These are phyloP conservation scores for Neoaliturus tenellus DNA, from an alignment of 2,888 invertebrate species.

Conservation along the genomic window DNA sequence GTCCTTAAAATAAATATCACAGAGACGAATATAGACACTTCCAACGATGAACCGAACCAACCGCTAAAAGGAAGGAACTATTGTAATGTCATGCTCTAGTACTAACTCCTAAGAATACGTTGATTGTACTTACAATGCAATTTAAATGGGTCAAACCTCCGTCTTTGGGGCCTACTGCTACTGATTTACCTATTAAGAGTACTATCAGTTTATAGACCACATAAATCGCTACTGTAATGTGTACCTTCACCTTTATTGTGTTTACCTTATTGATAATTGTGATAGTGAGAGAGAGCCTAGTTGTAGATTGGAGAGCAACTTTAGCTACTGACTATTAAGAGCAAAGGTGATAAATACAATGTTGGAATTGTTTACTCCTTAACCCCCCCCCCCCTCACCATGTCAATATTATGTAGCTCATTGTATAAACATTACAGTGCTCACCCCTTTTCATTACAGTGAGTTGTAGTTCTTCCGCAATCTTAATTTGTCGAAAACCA, in stretches of 20 bases:
- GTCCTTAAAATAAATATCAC: not conserved
- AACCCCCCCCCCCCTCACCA: no score
- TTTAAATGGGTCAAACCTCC: conserved; percentile 22
- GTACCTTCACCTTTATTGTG: not conserved
- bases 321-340: no score
- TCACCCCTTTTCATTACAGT: no score
- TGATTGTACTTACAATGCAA: conserved; percentile 6
- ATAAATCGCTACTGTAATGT: not conserved
- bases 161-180: conserved; percentile 10
- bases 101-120: conserved; percentile 5
- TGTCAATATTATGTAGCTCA: no score
- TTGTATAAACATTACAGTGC: no score
- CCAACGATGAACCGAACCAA: not conserved
- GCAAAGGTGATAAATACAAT: no score
- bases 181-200: conserved; percentile 1
- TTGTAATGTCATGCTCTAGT: not conserved
- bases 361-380: no score
- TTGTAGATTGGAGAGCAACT: not conserved
- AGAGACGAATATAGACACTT: not conserved
- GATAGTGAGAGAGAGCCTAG: not conserved
- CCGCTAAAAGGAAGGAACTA: not conserved
- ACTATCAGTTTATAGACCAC: conserved; percentile 25
- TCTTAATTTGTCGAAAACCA: no score
- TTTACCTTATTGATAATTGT: conserved; percentile 27
- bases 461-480: no score